A percentile compares a stretch with the other conserved stretches of the same genome.
phyloP scores from a whole-genome alignment of 2,797 vertebrate genomes.

The Microctenopoma steveboyesi region DNA sequence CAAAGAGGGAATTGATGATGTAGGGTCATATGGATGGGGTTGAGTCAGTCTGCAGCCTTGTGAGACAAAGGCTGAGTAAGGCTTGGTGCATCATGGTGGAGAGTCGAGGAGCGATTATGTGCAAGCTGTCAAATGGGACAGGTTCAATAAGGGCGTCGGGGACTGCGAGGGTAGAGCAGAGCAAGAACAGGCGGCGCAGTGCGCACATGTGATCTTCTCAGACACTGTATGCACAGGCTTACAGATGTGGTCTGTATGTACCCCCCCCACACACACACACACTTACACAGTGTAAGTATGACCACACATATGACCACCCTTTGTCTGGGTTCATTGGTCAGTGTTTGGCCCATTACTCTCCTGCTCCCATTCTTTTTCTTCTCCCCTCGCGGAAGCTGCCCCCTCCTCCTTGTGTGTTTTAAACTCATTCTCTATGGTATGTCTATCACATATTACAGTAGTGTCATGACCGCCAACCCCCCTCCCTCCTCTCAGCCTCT shows the following conservation, averaged over 20 bases:
- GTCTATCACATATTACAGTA: constrained; percentile 66
- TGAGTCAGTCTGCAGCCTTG: constrained; percentile 34
- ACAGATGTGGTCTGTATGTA: constrained; percentile 18
- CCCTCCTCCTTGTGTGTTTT: constrained; percentile 43
- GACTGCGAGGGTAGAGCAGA: constrained; percentile 7
- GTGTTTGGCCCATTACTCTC: constrained; percentile 41
- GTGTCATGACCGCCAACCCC: constrained; percentile 62
- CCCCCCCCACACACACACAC: neutral
- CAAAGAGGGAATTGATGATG: constrained; percentile 64
- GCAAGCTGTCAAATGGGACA: constrained; percentile 54
- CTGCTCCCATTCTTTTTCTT: constrained; percentile 11
- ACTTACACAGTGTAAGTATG: constrained; percentile 14
- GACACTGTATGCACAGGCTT: constrained; percentile 41
- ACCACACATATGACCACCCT: constrained; percentile 70
- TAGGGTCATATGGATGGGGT: constrained; percentile 41
- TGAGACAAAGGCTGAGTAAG: constrained; percentile 25
- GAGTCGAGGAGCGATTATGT: constrained; percentile 44
- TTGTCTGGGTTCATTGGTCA: constrained; percentile 75
- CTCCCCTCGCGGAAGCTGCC: constrained; percentile 50
- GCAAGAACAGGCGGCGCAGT: constrained; percentile 54
- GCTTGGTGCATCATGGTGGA: constrained; percentile 39
- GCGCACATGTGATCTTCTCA: constrained; percentile 62
- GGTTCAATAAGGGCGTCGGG: constrained; percentile 65
- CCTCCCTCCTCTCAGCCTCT: constrained; percentile 35
- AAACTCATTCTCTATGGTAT: constrained; percentile 52